A percentile compares a stretch with the other conserved stretches of the same genome.
These are phyloP conservation scores for Choloepus didactylus DNA, from an alignment of 2,797 vertebrate genomes.

Conservation along the genomic window DNA sequence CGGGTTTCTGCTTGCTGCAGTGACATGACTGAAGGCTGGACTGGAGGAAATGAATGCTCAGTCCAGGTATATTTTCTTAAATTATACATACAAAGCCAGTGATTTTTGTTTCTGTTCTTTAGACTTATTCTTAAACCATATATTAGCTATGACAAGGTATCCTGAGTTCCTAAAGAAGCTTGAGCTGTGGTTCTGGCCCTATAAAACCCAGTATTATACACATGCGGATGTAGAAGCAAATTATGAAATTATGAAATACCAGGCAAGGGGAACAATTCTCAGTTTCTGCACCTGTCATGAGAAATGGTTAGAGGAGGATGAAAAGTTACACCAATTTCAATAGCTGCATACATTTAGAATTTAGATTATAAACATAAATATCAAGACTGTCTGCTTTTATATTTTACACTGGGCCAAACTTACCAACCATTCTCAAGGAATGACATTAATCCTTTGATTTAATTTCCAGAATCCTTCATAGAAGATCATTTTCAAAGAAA, in stretches of 20 bases:
- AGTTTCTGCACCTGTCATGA: slow-evolving; percentile 46
- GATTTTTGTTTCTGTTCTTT: slow-evolving; percentile 52
- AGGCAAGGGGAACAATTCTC: slow-evolving; percentile 39
- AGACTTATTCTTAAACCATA: background rate
- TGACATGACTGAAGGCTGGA: background rate
- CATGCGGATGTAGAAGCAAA: background rate
- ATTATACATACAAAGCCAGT: background rate
- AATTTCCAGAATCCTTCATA: slow-evolving; percentile 55
- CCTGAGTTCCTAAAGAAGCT: background rate
- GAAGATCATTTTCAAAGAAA: slow-evolving; percentile 82
- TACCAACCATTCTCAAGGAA: slow-evolving; percentile 72
- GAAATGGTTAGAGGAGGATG: slow-evolving; percentile 64
- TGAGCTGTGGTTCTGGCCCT: background rate
- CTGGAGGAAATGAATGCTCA: background rate
- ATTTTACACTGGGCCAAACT: slow-evolving; percentile 59
- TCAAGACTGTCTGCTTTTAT: slow-evolving; percentile 76
- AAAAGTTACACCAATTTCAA: slow-evolving; percentile 78
- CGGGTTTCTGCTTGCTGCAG: background rate
- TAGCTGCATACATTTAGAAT: slow-evolving; percentile 69
- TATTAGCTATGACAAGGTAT: background rate
- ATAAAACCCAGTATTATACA: background rate
- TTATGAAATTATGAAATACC: slow-evolving; percentile 55
- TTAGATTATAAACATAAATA: slow-evolving; percentile 83
- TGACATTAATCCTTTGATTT: slow-evolving; percentile 78
- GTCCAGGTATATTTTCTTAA: background rate